These are phyloP conservation scores for Conomelus anceps DNA, from an alignment of 2,888 invertebrate species.

Conservation along the genomic window DNA sequence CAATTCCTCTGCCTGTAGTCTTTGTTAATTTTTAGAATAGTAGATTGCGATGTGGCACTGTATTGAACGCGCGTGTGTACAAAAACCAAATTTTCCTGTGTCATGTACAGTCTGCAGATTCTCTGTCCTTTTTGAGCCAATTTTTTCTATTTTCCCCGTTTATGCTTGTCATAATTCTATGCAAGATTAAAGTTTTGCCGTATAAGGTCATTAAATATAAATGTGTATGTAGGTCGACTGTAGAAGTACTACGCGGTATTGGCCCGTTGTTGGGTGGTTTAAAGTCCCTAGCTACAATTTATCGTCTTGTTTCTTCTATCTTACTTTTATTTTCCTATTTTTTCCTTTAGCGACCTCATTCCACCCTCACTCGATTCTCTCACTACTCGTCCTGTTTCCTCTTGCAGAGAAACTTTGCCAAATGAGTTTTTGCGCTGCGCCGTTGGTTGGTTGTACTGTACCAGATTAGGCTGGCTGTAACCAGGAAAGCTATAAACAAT, in stretches of 20 bases:
- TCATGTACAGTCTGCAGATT: not conserved
- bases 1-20: no score
- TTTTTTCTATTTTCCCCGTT: not conserved
- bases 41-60: no score
- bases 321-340: not conserved
- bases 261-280: not conserved
- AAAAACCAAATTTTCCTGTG: no score
- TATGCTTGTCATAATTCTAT: not conserved
- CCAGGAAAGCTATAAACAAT: not conserved
- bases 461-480: not conserved
- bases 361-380: not conserved
- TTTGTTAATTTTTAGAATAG: no score
- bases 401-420: not conserved
- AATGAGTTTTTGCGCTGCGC: not conserved
- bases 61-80: no score
- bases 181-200: not conserved
- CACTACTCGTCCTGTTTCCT: not conserved
- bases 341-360: not conserved
- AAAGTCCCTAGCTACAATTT: not conserved
- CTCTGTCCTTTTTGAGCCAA: not conserved
- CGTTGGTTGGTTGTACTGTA: not conserved
- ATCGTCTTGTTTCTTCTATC: not conserved
- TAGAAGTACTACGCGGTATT: no score
- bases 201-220: not conserved
- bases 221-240: not conserved